Conservation (phyloP, 2,113 vertebrate species). For the Oncorhynchus tshawytscha region DNA sequence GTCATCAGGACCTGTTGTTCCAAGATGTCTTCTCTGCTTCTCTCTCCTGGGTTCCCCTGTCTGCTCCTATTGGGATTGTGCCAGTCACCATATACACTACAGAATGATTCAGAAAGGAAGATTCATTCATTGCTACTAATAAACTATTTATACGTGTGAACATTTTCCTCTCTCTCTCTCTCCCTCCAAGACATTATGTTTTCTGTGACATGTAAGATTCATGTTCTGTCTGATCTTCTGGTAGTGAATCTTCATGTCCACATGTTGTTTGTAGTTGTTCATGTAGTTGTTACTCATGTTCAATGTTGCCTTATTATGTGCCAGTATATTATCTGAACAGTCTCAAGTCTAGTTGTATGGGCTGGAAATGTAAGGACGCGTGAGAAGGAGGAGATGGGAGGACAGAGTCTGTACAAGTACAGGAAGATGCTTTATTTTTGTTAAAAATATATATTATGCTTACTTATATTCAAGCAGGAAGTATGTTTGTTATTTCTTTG, state of each 20-base stretch:
- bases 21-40: neutral
- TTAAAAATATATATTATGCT: slow-evolving; percentile 88
- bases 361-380: slow-evolving; percentile 65
- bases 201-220: slow-evolving; percentile 36
- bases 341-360: slow-evolving; percentile 77
- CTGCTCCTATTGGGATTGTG: slow-evolving; percentile 42
- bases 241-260: slow-evolving; percentile 72
- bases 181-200: slow-evolving; percentile 54
- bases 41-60: slow-evolving; percentile 11
- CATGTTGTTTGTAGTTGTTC: slow-evolving; percentile 23
- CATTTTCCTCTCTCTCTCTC: slow-evolving; percentile 55
- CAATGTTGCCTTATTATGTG: slow-evolving; percentile 77
- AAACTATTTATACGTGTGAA: slow-evolving; percentile 75
- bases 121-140: slow-evolving; percentile 51
- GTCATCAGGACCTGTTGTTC: slow-evolving; percentile 14
- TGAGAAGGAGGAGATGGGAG: slow-evolving; percentile 53
- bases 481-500: slow-evolving; percentile 72
- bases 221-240: slow-evolving; percentile 56
- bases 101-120: slow-evolving; percentile 49
- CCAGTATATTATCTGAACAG: slow-evolving; percentile 73
- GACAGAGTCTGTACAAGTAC: slow-evolving; percentile 66
- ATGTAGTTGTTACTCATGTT: slow-evolving; percentile 67
- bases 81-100: slow-evolving; percentile 61
- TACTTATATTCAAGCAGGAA: slow-evolving; percentile 85
- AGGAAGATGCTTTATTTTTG: slow-evolving; percentile 94